phyloP scores from a whole-genome alignment of 2,113 vertebrate species.

The Hippocampus guttulatus region DNA sequence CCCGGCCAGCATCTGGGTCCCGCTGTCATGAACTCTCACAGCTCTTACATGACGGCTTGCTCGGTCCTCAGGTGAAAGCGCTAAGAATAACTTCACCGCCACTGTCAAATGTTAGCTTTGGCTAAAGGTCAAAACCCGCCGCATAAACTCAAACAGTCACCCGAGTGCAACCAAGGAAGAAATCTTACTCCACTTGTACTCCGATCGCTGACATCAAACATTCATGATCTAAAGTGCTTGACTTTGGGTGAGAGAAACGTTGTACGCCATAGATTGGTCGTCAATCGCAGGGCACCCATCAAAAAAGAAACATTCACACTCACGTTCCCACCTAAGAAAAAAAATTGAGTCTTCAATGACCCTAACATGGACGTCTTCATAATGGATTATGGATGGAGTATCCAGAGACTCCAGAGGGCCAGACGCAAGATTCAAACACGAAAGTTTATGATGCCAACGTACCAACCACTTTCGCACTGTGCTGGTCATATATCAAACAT shows the following conservation, averaged over 20 bases:
- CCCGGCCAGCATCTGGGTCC: neutral
- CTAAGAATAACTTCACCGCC: slow-evolving; percentile 33
- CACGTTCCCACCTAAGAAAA: too few relatives aligned
- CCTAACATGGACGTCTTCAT: too few relatives aligned
- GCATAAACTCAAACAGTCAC: slow-evolving; percentile 9
- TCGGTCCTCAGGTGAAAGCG: slow-evolving; percentile 14
- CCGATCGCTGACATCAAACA: neutral
- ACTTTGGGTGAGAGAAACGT: too few relatives aligned
- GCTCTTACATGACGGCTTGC: slow-evolving; percentile 2
- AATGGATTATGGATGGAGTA: too few relatives aligned
- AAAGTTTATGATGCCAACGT: too few relatives aligned
- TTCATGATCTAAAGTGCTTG: neutral
- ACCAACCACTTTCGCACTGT: too few relatives aligned
- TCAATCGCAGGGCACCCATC: too few relatives aligned
- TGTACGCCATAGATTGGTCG: too few relatives aligned
- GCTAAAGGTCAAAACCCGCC: slow-evolving; percentile 38
- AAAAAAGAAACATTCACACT: too few relatives aligned
- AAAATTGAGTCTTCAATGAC: too few relatives aligned
- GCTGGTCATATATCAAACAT: neutral
- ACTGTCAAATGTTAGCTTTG: slow-evolving; percentile 40
- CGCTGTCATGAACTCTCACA: neutral
- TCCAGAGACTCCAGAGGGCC: too few relatives aligned
- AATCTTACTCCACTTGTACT: neutral
- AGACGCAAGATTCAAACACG: too few relatives aligned
- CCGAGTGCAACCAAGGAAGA: slow-evolving; percentile 10